Base-by-base conservation (phyloP, 2,888 invertebrate genomes). In the Halocaridina rubra region DNA sequence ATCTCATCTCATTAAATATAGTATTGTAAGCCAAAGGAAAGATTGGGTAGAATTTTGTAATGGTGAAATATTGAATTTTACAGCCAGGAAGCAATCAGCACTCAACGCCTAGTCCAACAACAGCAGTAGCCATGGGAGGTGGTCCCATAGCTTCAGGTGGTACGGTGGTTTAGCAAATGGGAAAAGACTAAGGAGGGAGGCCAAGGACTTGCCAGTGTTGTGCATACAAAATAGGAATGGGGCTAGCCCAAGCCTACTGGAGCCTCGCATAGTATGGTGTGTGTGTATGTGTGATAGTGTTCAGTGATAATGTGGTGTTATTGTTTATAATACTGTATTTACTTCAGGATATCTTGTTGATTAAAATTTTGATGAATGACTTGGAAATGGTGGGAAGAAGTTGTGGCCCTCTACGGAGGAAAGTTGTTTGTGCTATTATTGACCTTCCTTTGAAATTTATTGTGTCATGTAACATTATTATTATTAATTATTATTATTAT, bases 61-160 rank as follows among this genome's bases (percentile, higher is more conserved):
- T n/a, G n/a, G n/a, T n/a, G n/a, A n/a, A n/a, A n/a, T n/a, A n/a
- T n/a, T n/a, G 24, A 24, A 46, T 46, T 22, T 81, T 86, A 22
- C 78, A 86, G 86, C 82, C 86, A 53, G 82, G 82, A 33, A 79
- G 79, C 33, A 86, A 86, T 75, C 86, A 86, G 53, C 86, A 86
- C 71, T 86, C 86, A 22, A 82, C 79, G 24, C 82, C 86, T 24
- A 86, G 86, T 69, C 86, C 86, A 76, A 86, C 86, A 13, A 80
- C 80, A 64, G 82, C 82, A 69, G 80, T 82, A 30, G 80, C 79
- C 79, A 82, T 82, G 79, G 86, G 86, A 27, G 86, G 82, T 59
- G 85, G 80, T 46, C 80, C 85, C 46, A 71, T 81, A 19, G 76
- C 79, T 76, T 82, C 86, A 33, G 82, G 86, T 33, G 86, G 86